Evolutionary conservation across 1,140 invertebrate genomes (phyloP).

Genomic region (Grapholita molesta): DNA sequence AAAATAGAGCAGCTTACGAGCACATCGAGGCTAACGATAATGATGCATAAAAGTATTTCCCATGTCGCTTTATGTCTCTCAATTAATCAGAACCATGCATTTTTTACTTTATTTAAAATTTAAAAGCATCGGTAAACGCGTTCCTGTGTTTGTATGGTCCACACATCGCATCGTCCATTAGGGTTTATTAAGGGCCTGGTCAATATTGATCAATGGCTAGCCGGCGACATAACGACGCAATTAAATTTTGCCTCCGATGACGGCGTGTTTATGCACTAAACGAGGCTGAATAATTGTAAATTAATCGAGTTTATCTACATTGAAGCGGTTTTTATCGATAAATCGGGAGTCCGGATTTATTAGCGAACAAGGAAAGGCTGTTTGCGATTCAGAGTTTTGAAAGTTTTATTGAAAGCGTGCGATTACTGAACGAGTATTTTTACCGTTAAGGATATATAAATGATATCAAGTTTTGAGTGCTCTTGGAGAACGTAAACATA

Average conservation of each 20-base stretch:
- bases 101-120: slow-evolving; percentile 41
- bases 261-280: slow-evolving; percentile 29
- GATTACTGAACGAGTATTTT: neutral
- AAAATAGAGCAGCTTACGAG: slow-evolving; percentile 4
- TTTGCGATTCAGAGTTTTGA: neutral
- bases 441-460: neutral
- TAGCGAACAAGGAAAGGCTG: neutral
- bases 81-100: slow-evolving; percentile 63
- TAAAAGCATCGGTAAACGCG: slow-evolving; percentile 48
- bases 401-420: neutral
- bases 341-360: neutral
- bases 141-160: slow-evolving; percentile 42
- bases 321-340: slow-evolving; percentile 11
- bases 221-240: slow-evolving; percentile 45
- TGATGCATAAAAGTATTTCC: slow-evolving; percentile 71
- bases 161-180: slow-evolving; percentile 52
- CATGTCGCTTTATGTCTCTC: slow-evolving; percentile 59
- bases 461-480: neutral
- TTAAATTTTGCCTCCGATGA: slow-evolving; percentile 50
- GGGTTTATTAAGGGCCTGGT: slow-evolving; percentile 64
- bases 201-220: slow-evolving; percentile 47
- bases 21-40: slow-evolving; percentile 4
- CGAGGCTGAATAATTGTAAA: slow-evolving; percentile 10
- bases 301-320: slow-evolving; percentile 8
- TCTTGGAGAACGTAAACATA: neutral